phyloP scores from a whole-genome alignment of 2,888 invertebrate species.

The Acleris cristana region DNA sequence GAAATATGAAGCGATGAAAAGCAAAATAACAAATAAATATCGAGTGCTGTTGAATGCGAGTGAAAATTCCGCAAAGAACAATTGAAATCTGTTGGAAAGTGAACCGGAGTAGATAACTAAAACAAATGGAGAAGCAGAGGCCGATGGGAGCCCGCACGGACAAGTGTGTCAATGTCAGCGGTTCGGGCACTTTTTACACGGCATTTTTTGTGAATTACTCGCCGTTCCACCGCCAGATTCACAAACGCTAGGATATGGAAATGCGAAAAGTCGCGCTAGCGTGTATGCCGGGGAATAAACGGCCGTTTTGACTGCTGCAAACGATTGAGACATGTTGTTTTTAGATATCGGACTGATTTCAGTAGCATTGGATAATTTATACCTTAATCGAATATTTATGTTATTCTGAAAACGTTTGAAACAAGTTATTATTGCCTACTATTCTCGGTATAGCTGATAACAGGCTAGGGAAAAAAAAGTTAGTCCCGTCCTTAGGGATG shows the following conservation, averaged over 20 bases:
- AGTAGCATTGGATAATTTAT: not conserved
- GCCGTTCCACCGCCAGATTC: conserved; percentile 17
- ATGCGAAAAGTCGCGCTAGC: conserved; percentile 3
- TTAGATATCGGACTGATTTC: too few species aligned
- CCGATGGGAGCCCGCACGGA: conserved; percentile 60
- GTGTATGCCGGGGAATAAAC: too few species aligned
- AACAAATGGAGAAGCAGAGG: conserved; percentile 53
- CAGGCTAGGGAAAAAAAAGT: conserved; percentile 14
- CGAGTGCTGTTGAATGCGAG: conserved; percentile 45
- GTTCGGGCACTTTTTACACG: conserved; percentile 58
- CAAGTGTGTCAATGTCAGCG: conserved; percentile 79
- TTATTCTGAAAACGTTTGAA: too few species aligned
- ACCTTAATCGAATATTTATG: too few species aligned
- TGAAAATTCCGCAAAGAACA: conserved; percentile 54
- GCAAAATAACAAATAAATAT: conserved; percentile 50
- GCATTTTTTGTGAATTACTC: conserved; percentile 49
- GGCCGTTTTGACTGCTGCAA: too few species aligned
- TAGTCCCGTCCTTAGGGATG: conserved; percentile 24
- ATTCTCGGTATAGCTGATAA: conserved; percentile 7
- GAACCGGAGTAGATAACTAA: conserved; percentile 57
- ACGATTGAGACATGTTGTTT: too few species aligned
- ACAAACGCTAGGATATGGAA: conserved; percentile 13
- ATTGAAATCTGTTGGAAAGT: conserved; percentile 57
- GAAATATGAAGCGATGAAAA: conserved; percentile 35
- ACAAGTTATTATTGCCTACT: not conserved